Evolutionary conservation across 2,888 invertebrate genomes (phyloP), one percentile per base, ranked within the genome.

Genomic region (Drosophila anomalata): DNA sequence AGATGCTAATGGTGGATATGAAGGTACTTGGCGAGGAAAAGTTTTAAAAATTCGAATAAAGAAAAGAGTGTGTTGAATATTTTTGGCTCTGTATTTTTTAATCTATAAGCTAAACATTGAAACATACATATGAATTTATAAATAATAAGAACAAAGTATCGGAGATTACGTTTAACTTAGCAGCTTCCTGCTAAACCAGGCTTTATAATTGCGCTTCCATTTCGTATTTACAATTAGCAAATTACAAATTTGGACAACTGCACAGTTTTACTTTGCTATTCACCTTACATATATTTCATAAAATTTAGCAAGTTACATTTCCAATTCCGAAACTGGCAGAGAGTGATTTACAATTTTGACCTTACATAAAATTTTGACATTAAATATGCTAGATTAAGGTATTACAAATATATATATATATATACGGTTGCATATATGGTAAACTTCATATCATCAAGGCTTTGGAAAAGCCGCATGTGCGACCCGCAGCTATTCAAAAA

Each of bases 261-360:
- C 41, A 42, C 41, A 9, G 8, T 17, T 42, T 20, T 42, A 42
- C 44, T 55, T 69, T 54, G 50, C 20, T 60, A 52, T 71, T 48
- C 26, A 50, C 50, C 48, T 72, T 46, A 67, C 51, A 61, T 76
- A 87, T 86, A 81, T 76, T 78, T 87, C 68, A 66, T 79, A 82
- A 20, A 80, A 84, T 84, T 79, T 78, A 54, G 60, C 20, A 41
- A 48, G 65, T 39, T 63, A 33, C 39, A 17, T 52, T 9, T 29
- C 5, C 44, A 59, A 47, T 52, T 22, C 22, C 47, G 41, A 55
- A 8, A 36, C 48, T 44, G 42, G 50, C 14, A 57, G 46, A 39
- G 58, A 39, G 58, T 65, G 68, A 74, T 88, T 82, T 86, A 86
- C 73, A 88, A 77, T 75, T 73, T 79, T 69, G 62, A 72, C 56